These are phyloP conservation scores for Drosophila rufa DNA, from an alignment of 1,140 invertebrate species.

Conservation along the genomic window DNA sequence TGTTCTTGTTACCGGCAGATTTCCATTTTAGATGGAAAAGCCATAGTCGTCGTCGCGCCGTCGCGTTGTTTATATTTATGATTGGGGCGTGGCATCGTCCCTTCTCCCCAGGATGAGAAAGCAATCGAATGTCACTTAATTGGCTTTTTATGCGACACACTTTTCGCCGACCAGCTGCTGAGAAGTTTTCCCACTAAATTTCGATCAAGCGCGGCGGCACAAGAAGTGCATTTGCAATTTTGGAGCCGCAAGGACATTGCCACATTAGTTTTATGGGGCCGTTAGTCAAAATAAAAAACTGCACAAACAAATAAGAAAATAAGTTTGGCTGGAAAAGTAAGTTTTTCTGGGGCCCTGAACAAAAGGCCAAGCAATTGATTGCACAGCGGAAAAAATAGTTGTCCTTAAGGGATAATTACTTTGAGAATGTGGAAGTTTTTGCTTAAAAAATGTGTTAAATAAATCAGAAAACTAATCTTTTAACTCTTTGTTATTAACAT, in stretches of 20 bases:
- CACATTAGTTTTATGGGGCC: slow-evolving; percentile 70
- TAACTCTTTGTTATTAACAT: background rate
- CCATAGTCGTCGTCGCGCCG: slow-evolving; percentile 24
- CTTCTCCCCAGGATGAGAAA: slow-evolving; percentile 11
- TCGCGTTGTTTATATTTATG: slow-evolving; percentile 61
- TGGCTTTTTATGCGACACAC: slow-evolving; percentile 54
- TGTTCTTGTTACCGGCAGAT: slow-evolving; percentile 77
- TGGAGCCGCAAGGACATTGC: slow-evolving; percentile 66
- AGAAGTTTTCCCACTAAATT: slow-evolving; percentile 53
- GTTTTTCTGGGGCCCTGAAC: slow-evolving; percentile 28
- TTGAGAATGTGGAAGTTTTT: background rate
- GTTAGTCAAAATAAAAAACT: slow-evolving; percentile 55
- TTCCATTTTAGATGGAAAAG: slow-evolving; percentile 75
- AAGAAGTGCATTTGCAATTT: slow-evolving; percentile 54
- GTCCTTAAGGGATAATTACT: background rate
- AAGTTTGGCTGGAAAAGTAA: slow-evolving; percentile 40
- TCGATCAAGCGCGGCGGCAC: slow-evolving; percentile 55
- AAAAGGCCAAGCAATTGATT: slow-evolving; percentile 11
- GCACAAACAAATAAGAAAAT: slow-evolving; percentile 35
- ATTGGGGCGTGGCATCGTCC: slow-evolving; percentile 57
- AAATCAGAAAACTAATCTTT: background rate
- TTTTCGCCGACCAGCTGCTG: slow-evolving; percentile 47
- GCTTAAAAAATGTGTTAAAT: background rate
- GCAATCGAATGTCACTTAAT: slow-evolving; percentile 76
- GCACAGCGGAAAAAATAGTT: slow-evolving; percentile 1